phyloP scores from a whole-genome alignment of 2,888 invertebrate genomes.

The Gymnosoma rotundatum region DNA sequence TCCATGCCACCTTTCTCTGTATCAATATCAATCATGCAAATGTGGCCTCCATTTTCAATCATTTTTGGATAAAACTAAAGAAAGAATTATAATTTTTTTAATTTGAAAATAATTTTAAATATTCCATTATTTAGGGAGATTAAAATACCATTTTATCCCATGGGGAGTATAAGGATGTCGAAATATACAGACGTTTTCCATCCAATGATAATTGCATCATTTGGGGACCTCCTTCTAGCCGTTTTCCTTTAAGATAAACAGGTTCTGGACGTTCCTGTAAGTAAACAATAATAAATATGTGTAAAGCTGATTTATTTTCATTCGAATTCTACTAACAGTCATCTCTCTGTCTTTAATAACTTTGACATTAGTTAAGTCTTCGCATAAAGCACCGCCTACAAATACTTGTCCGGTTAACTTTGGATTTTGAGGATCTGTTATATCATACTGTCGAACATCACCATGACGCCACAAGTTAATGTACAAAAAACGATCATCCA shows the following conservation, averaged over 20 bases:
- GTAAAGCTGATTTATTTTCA: too few species aligned
- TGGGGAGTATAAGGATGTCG: slow-evolving; percentile 93
- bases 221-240: slow-evolving; percentile 93
- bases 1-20: slow-evolving; percentile 92
- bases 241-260: slow-evolving; percentile 88
- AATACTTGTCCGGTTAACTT: slow-evolving; percentile 91
- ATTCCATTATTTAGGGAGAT: neutral
- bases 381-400: slow-evolving; percentile 91
- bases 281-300: neutral
- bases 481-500: slow-evolving; percentile 97
- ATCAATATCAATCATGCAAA: slow-evolving; percentile 94
- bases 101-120: neutral
- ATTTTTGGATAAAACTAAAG: slow-evolving; percentile 92
- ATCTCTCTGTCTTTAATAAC: slow-evolving; percentile 90
- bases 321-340: slow-evolving; percentile 81
- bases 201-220: slow-evolving; percentile 98
- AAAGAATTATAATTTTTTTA: neutral
- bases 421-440: slow-evolving; percentile 90
- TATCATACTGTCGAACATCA: slow-evolving; percentile 97
- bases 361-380: slow-evolving; percentile 86
- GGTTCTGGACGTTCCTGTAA: slow-evolving; percentile 86
- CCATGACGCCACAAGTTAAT: slow-evolving; percentile 96
- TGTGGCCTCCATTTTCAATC: slow-evolving; percentile 85
- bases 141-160: slow-evolving; percentile 91
- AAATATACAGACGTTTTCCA: slow-evolving; percentile 95